Percentiles rank a stretch among this genome's conserved stretches.
Evolutionary conservation across 2,113 vertebrate genomes (phyloP).

Genomic region (Hyperoodon ampullatus): DNA sequence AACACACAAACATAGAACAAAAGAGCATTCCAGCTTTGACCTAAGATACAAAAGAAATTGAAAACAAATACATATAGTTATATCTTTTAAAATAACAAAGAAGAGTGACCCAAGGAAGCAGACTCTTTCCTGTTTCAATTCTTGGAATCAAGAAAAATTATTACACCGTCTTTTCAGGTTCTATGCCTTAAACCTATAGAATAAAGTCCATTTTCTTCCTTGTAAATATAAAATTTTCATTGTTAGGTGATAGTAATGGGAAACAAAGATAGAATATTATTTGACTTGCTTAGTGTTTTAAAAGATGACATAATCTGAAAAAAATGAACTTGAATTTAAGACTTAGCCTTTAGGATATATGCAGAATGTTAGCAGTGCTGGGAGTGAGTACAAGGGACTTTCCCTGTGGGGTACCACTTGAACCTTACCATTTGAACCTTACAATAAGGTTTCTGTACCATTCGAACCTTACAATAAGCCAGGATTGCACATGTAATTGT

Average conservation of each 20-base stretch:
- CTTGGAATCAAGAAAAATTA: neutral
- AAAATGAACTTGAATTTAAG: neutral
- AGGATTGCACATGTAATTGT: neutral
- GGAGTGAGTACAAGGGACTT: neutral
- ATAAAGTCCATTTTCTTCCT: neutral
- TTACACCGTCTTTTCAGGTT: neutral
- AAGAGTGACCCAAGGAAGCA: neutral
- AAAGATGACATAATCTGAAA: slow-evolving; percentile 13
- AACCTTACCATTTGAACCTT: neutral
- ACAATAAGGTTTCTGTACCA: neutral
- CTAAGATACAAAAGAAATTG: neutral
- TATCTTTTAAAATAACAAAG: neutral
- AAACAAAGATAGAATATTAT: neutral
- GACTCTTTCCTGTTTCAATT: neutral
- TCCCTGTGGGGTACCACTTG: neutral
- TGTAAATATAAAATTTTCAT: neutral
- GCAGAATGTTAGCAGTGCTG: neutral
- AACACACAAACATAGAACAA: neutral
- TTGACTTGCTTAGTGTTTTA: neutral
- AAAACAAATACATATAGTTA: neutral
- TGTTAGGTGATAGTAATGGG: neutral
- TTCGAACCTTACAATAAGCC: neutral
- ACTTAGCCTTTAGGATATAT: neutral
- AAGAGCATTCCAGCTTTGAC: neutral
- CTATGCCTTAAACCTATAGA: neutral